Conservation (phyloP, 2,888 invertebrate genomes). For the Oscheius sp. region DNA sequence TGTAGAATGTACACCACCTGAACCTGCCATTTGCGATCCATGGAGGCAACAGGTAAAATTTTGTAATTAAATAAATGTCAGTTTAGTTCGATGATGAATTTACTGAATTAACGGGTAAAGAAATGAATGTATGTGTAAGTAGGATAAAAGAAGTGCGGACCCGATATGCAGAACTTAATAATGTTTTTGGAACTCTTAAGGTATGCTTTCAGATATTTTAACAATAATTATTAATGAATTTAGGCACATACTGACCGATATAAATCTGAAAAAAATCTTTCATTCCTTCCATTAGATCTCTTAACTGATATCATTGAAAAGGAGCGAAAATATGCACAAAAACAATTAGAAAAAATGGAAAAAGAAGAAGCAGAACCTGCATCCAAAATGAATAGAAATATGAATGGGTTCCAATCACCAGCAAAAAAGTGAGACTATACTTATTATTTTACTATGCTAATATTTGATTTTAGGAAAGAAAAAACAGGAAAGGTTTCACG, state of each 20-base stretch:
- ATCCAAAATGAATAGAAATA: background rate
- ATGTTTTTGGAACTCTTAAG: conserved; percentile 42
- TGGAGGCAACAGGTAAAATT: conserved; percentile 25
- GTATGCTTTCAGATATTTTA: conserved; percentile 13
- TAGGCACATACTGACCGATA: conserved; percentile 39
- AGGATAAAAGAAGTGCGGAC: conserved; percentile 42
- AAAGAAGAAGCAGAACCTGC: background rate
- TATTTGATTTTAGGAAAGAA: background rate
- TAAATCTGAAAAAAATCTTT: conserved; percentile 46
- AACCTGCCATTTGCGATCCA: conserved; percentile 28
- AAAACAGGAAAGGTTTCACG: background rate
- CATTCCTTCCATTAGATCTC: conserved; percentile 57
- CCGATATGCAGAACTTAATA: conserved; percentile 40
- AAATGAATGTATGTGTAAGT: conserved; percentile 39
- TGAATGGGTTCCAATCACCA: background rate
- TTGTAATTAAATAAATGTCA: background rate
- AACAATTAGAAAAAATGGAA: conserved; percentile 27
- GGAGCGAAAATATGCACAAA: conserved; percentile 7
- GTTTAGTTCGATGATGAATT: conserved; percentile 39
- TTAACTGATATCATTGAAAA: conserved; percentile 52
- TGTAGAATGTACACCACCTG: conserved; percentile 28
- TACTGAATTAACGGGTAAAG: conserved; percentile 41
- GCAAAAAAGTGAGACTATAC: background rate
- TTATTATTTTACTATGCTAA: background rate
- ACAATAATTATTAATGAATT: background rate